Percentiles rank a stretch among this genome's conserved stretches.
Evolutionary conservation across 2,113 vertebrate genomes (phyloP).

Genomic region (Otis tarda): DNA sequence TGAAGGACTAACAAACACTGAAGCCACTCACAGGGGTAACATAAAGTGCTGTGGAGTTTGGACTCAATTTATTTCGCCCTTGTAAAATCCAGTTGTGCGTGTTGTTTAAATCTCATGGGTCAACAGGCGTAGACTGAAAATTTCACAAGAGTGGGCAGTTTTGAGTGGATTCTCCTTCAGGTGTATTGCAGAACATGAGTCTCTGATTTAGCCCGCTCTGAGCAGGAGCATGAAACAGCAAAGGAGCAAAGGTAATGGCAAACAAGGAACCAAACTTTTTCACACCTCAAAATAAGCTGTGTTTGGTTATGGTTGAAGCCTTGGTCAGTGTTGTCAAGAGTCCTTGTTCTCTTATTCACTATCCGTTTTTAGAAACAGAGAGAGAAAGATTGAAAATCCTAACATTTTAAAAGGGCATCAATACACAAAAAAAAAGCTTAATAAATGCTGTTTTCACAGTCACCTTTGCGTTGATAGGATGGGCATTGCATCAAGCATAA

Average conservation of each 20-base stretch:
- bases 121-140: background rate
- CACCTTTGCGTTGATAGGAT: background rate
- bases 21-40: background rate
- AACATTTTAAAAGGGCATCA: background rate
- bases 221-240: background rate
- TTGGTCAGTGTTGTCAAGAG: background rate
- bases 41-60: background rate
- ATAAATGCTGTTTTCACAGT: background rate
- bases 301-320: background rate
- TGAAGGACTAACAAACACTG: background rate
- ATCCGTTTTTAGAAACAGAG: background rate
- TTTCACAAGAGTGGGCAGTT: background rate
- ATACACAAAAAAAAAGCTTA: background rate
- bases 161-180: background rate
- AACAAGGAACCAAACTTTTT: background rate
- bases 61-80: conserved; percentile 17
- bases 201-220: background rate
- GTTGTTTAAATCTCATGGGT: background rate
- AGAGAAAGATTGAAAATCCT: background rate
- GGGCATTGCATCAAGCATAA: background rate
- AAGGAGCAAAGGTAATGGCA: background rate
- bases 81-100: background rate
- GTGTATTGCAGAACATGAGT: background rate
- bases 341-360: background rate
- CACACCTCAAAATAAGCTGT: background rate